Conservation (phyloP, 2,888 invertebrate genomes). For the Acronicta alni region DNA sequence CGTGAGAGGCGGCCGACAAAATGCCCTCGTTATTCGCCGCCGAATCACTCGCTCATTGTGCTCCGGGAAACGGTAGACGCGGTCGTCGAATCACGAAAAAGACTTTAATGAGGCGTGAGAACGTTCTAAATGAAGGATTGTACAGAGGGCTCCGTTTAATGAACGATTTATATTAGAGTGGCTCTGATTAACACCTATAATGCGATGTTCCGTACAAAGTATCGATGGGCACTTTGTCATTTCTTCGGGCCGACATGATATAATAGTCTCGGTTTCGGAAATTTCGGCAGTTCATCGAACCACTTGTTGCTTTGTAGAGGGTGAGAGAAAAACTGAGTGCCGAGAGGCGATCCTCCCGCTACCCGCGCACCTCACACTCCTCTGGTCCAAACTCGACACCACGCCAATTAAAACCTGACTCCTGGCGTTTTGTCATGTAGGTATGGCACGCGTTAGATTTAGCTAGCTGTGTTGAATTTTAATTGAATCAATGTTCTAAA, state of each 20-base stretch:
- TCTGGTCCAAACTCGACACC: conserved; percentile 70
- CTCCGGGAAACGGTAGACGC: conserved; percentile 89
- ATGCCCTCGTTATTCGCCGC: conserved; percentile 90
- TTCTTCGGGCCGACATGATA: conserved; percentile 52
- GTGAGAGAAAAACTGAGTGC: conserved; percentile 80
- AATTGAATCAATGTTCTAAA: conserved; percentile 66
- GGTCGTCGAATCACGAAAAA: conserved; percentile 87
- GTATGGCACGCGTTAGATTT: conserved; percentile 66
- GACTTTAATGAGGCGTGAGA: conserved; percentile 89
- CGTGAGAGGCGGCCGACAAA: conserved; percentile 89
- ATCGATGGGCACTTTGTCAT: conserved; percentile 48
- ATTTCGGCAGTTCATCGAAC: conserved; percentile 72
- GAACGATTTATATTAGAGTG: conserved; percentile 85
- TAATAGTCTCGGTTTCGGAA: conserved; percentile 59
- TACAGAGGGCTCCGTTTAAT: conserved; percentile 80
- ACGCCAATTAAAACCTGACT: conserved; percentile 83
- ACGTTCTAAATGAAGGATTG: conserved; percentile 88
- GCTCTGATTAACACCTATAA: conserved; percentile 76
- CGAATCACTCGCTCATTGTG: conserved; percentile 89
- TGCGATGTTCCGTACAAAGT: conserved; percentile 60
- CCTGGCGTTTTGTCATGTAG: conserved; percentile 73
- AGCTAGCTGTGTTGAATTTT: conserved; percentile 64
- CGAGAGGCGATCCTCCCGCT: conserved; percentile 57
- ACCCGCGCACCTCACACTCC: conserved; percentile 45
- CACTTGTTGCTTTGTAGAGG: conserved; percentile 80